Evolutionary conservation across 2,797 vertebrate species (phyloP).

Genomic region (Rhyacichthys aspro): DNA sequence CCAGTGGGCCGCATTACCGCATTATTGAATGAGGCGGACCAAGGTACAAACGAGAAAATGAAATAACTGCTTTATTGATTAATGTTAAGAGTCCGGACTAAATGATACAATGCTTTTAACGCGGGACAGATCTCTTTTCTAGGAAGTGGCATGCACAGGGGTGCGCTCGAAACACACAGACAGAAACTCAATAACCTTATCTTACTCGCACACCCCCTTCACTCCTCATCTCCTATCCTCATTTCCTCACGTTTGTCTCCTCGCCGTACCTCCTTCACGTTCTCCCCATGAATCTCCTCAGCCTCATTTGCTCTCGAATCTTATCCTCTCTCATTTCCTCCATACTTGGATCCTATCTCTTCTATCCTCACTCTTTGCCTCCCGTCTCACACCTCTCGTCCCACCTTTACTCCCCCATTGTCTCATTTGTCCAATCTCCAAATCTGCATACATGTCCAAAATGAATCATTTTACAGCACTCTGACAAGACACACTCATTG

Average conservation of each 20-base stretch:
- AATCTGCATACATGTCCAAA: conserved; percentile 52
- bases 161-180: conserved; percentile 45
- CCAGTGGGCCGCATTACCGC: conserved; percentile 47
- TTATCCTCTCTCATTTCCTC: conserved; percentile 55
- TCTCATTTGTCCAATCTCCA: conserved; percentile 40
- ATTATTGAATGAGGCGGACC: conserved; percentile 66
- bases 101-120: conserved; percentile 76
- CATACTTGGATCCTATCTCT: conserved; percentile 55
- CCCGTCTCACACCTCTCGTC: conserved; percentile 20
- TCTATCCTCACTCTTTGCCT: conserved; percentile 17
- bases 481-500: conserved; percentile 64
- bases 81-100: conserved; percentile 70
- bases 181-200: conserved; percentile 79
- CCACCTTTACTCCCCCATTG: conserved; percentile 37
- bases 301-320: conserved; percentile 62
- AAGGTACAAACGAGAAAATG: conserved; percentile 73
- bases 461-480: conserved; percentile 45
- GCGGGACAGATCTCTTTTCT: conserved; percentile 62
- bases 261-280: conserved; percentile 31
- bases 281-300: conserved; percentile 29
- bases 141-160: conserved; percentile 50
- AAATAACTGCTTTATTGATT: conserved; percentile 78
- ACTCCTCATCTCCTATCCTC: conserved; percentile 64
- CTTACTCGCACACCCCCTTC: conserved; percentile 23
- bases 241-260: conserved; percentile 72